phyloP scores from a whole-genome alignment of 2,888 invertebrate genomes.

The Leptothorax acervorum region DNA sequence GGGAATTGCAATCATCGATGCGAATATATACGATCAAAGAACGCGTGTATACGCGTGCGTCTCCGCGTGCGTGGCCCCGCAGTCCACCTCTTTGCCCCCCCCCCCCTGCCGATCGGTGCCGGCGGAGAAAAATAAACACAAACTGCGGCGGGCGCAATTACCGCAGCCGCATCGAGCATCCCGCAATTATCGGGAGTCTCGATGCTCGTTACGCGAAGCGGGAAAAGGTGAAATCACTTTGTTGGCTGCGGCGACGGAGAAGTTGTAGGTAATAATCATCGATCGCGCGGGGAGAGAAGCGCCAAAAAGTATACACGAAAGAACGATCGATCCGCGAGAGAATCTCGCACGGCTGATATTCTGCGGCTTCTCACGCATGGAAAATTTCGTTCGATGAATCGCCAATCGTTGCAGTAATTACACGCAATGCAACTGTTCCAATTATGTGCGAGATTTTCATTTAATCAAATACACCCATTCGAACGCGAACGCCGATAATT shows the following conservation, averaged over 20 bases:
- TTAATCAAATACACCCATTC: constrained; percentile 19
- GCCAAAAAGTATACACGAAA: constrained; percentile 27
- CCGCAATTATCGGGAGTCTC: constrained; percentile 66
- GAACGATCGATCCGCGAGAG: background rate
- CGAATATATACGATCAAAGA: background rate
- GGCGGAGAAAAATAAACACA: constrained; percentile 47
- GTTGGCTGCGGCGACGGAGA: constrained; percentile 55
- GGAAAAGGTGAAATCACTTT: constrained; percentile 62
- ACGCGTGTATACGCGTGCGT: constrained; percentile 6
- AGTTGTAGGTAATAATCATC: constrained; percentile 65
- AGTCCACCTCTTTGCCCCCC: background rate
- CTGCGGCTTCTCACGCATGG: constrained; percentile 3
- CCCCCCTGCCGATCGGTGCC: background rate
- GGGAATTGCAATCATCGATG: constrained; percentile 16
- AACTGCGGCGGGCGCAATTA: constrained; percentile 59
- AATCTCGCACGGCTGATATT: constrained; percentile 8
- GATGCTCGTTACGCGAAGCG: constrained; percentile 60
- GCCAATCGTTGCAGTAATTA: background rate
- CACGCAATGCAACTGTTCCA: background rate
- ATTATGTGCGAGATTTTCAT: constrained; percentile 2
- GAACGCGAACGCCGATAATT: constrained; percentile 18
- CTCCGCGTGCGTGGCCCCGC: background rate
- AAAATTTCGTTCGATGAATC: background rate
- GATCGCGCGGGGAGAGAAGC: constrained; percentile 21
- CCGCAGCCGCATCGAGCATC: constrained; percentile 46